Conservation (phyloP, 2,797 vertebrate genomes). For the Anableps anableps region DNA sequence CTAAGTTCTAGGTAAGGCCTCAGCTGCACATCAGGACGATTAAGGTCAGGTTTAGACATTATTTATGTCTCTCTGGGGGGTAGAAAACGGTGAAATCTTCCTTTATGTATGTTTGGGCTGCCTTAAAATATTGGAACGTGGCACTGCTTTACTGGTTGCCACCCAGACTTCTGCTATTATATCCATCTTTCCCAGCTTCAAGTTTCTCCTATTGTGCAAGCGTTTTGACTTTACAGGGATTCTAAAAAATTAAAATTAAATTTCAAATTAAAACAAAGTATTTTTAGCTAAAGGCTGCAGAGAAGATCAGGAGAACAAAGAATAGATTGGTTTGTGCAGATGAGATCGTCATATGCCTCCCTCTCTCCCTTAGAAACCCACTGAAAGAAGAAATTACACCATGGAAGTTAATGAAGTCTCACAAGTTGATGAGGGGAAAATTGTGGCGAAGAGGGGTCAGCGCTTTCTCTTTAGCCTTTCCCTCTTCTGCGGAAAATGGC, state of each 20-base stretch:
- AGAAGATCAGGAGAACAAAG: conserved; percentile 11
- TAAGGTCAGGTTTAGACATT: conserved; percentile 11
- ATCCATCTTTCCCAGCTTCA: neutral
- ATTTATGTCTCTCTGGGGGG: conserved; percentile 17
- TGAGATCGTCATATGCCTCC: conserved; percentile 42
- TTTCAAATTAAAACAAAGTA: neutral
- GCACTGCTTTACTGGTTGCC: neutral
- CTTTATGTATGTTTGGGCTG: neutral
- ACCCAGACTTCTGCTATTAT: neutral
- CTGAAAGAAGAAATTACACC: conserved; percentile 79
- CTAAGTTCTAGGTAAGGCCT: conserved; percentile 21
- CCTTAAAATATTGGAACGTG: neutral
- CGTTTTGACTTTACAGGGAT: neutral
- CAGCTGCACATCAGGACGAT: neutral
- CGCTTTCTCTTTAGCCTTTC: conserved; percentile 82
- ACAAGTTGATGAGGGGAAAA: conserved; percentile 82
- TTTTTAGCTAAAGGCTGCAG: conserved; percentile 4
- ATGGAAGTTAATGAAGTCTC: conserved; percentile 84
- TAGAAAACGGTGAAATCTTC: neutral
- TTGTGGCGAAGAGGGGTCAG: conserved; percentile 83
- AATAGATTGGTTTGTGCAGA: conserved; percentile 12
- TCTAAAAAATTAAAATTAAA: neutral
- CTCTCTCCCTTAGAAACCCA: conserved; percentile 53
- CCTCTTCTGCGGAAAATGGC: conserved; percentile 80
- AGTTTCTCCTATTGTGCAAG: neutral